Evolutionary conservation across 2,888 invertebrate species (phyloP), one percentile per base, ranked within the genome.

Genomic region (Bombylius major): DNA sequence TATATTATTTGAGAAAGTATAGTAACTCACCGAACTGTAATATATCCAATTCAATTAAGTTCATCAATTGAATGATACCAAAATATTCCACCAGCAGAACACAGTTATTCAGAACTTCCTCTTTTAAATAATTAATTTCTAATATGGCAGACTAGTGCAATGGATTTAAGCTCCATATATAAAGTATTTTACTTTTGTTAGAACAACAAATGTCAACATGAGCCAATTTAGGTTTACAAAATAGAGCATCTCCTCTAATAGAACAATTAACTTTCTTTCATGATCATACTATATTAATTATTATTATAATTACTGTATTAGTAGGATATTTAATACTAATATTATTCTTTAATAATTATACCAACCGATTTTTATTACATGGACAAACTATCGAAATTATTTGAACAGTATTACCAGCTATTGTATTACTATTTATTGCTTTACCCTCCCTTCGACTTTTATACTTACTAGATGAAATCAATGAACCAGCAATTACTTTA

Each of bases 131-230:
- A 75, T 73, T 69, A 78, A 77, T 62, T 79, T 80, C 79, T 82
- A 81, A 79, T 79, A 76, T 82, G 81, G 75, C 77, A 78, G 77
- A 77, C 63, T 75, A 76, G 75, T 78, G 77, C 78, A 76, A 78
- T 81, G 79, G 77, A 81, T 78, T 82, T 82, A 82, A 82, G 77
- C 77, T 78, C 74, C 80, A 79, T 79, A 76, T 73, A 81, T 81
- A 81, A 82, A 81, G 78, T 75, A 71, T 68, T 66, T 71, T 67
- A 73, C 76, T 78, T 81, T 80, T 78, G 77, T 81, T 79, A 79
- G 77, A 80, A 77, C n/a, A n/a, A 69, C 45, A 56, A 65, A 79
- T 80, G 72, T 73, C 77, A 73, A 79, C 79, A 64, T 81, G 80
- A 79, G 76, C 78, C 62, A 77, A 76, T 65, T 64, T 81, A 62